Percentiles rank a stretch among this genome's conserved stretches.
These are phyloP conservation scores for Nothobranchius kuhntae DNA, from an alignment of 2,113 vertebrate species.

Conservation along the genomic window DNA sequence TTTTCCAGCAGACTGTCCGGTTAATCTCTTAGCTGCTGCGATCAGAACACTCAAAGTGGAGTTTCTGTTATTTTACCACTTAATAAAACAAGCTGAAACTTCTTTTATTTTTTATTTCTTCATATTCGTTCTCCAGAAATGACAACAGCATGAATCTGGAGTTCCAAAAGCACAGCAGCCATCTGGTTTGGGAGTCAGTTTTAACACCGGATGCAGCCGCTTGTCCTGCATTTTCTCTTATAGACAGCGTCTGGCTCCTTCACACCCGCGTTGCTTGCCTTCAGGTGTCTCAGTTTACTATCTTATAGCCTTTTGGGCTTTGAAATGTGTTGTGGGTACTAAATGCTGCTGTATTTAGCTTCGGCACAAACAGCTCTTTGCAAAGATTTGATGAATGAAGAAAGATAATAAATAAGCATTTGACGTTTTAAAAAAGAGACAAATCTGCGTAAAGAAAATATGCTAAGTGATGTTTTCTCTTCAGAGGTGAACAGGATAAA, in stretches of 20 bases:
- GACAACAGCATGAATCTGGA: slow-evolving; percentile 53
- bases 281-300: not conserved
- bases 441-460: slow-evolving; percentile 21
- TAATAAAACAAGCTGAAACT: slow-evolving; percentile 33
- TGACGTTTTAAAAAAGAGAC: slow-evolving; percentile 18
- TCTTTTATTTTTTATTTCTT: slow-evolving; percentile 41
- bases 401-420: slow-evolving; percentile 14
- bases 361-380: slow-evolving; percentile 18
- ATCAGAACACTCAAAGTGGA: slow-evolving; percentile 1
- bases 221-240: slow-evolving; percentile 71
- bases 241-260: slow-evolving; percentile 24
- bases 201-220: slow-evolving; percentile 74
- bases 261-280: slow-evolving; percentile 3
- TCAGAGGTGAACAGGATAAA: slow-evolving; percentile 46
- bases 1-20: not conserved
- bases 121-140: slow-evolving; percentile 32
- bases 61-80: slow-evolving; percentile 42
- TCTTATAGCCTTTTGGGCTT: slow-evolving; percentile 12
- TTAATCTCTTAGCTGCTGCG: not conserved
- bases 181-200: slow-evolving; percentile 80
- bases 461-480: slow-evolving; percentile 32
- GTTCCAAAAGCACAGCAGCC: slow-evolving; percentile 54
- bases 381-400: slow-evolving; percentile 32
- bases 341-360: slow-evolving; percentile 2
- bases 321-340: not conserved